Percentiles rank a stretch among this genome's conserved stretches.
phyloP scores from a whole-genome alignment of 2,888 invertebrate species.

The Apoderus coryli region DNA sequence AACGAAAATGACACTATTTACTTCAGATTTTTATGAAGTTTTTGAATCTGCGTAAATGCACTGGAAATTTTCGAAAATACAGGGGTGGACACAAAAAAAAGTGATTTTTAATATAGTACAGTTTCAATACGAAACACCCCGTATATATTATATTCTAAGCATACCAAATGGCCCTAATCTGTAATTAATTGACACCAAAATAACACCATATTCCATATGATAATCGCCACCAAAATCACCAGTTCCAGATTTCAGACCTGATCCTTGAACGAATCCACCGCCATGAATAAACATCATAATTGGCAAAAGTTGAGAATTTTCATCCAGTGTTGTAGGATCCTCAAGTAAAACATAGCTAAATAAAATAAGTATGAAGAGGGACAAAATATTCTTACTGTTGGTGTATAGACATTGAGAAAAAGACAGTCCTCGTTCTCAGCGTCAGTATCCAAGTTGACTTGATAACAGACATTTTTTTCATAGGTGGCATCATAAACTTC shows the following conservation, averaged over 20 bases:
- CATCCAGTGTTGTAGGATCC: too few species aligned
- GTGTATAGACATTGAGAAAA: constrained; percentile 13
- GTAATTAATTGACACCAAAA: constrained; percentile 13
- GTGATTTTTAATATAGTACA: too few species aligned
- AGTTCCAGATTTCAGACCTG: constrained; percentile 10
- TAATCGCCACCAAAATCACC: constrained; percentile 13
- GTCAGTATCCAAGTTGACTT: constrained; percentile 9
- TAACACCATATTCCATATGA: constrained; percentile 13
- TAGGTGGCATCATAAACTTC: constrained; percentile 13
- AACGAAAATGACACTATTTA: too few species aligned
- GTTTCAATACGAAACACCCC: too few species aligned
- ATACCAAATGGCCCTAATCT: constrained; percentile 14
- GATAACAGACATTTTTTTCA: constrained; percentile 13
- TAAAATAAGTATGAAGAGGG: too few species aligned
- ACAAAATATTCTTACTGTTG: constrained; percentile 11
- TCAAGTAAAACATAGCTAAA: too few species aligned
- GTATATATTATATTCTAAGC: not conserved
- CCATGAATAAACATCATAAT: constrained; percentile 14
- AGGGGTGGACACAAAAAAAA: too few species aligned
- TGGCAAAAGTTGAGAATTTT: too few species aligned
- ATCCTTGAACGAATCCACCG: constrained; percentile 13
- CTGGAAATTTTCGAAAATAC: too few species aligned
- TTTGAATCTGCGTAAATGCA: too few species aligned
- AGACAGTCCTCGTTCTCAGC: constrained; percentile 15
- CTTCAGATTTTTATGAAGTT: too few species aligned